Evolutionary conservation across 2,888 invertebrate species (phyloP).

Genomic region (Caprella mutica): DNA sequence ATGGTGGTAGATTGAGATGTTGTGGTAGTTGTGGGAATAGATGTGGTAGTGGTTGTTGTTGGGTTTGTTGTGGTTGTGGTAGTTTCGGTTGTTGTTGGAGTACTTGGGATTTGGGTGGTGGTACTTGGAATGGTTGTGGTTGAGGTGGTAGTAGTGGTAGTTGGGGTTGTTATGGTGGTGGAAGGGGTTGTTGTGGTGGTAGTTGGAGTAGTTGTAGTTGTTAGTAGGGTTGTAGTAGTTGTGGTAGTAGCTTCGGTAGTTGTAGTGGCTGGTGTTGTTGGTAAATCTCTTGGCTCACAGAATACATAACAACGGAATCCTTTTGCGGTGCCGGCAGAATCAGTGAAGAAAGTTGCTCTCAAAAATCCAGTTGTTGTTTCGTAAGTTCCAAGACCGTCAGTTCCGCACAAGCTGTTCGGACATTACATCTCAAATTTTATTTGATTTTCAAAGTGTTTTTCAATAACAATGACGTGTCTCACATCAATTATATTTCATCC

Average conservation of each 20-base stretch:
- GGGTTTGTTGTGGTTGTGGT: neutral
- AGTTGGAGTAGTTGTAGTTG: neutral
- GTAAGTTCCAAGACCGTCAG: slow-evolving; percentile 1
- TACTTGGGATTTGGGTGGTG: too few relatives aligned
- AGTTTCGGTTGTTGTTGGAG: neutral
- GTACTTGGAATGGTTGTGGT: too few relatives aligned
- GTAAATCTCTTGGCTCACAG: neutral
- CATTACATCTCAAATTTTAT: neutral
- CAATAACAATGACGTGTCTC: too few relatives aligned
- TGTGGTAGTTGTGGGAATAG: neutral
- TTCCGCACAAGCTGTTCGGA: neutral
- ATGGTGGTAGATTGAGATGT: neutral
- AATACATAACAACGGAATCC: slow-evolving; percentile 6
- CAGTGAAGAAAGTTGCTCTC: slow-evolving; percentile 8
- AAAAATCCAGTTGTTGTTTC: slow-evolving; percentile 1
- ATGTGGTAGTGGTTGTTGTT: neutral
- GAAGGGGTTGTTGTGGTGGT: neutral
- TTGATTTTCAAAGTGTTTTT: too few relatives aligned
- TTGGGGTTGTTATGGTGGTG: too few relatives aligned
- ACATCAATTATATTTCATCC: too few relatives aligned
- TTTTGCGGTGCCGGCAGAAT: neutral
- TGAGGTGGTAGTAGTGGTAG: neutral
- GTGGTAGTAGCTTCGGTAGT: slow-evolving; percentile 3
- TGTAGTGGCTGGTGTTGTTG: neutral
- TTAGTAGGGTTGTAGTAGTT: neutral